Evolutionary conservation across 1,140 invertebrate species (phyloP).

Genomic region (Hyposmocoma kahamanoa): DNA sequence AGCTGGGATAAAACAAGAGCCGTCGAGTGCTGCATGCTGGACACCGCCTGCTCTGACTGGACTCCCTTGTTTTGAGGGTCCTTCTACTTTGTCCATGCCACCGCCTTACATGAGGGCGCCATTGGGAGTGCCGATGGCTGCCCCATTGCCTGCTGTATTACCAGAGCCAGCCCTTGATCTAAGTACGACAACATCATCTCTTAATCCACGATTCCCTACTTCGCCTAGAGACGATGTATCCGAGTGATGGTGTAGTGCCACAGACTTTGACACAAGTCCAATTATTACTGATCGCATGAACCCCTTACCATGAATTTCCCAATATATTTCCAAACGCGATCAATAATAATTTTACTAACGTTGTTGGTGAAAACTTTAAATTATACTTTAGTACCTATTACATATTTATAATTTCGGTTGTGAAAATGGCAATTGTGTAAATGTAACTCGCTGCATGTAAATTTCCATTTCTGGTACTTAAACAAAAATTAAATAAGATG

Average conservation of each 20-base stretch:
- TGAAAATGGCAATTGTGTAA: conserved; percentile 72
- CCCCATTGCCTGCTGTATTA: background rate
- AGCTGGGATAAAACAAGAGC: conserved; percentile 32
- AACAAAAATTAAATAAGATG: conserved; percentile 49
- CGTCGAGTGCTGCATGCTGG: conserved; percentile 40
- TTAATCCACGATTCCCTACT: conserved; percentile 28
- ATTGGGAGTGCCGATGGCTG: background rate
- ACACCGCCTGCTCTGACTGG: conserved; percentile 30
- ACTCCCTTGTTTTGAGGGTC: no score
- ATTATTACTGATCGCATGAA: conserved; percentile 34
- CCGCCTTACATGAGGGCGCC: background rate
- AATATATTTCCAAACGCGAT: conserved; percentile 13
- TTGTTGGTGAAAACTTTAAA: conserved; percentile 50
- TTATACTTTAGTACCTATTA: conserved; percentile 57
- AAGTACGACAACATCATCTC: conserved; percentile 23
- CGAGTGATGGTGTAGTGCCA: conserved; percentile 60
- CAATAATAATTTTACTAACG: no score
- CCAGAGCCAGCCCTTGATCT: conserved; percentile 52
- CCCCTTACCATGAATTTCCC: background rate
- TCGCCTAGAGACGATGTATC: conserved; percentile 37
- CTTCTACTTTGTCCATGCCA: background rate
- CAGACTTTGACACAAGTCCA: conserved; percentile 11
- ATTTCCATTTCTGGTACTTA: conserved; percentile 57
- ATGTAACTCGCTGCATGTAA: conserved; percentile 59
- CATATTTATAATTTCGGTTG: conserved; percentile 73